Base-by-base conservation (phyloP, 2,888 invertebrate genomes). In the Camptogramma bilineatum region DNA sequence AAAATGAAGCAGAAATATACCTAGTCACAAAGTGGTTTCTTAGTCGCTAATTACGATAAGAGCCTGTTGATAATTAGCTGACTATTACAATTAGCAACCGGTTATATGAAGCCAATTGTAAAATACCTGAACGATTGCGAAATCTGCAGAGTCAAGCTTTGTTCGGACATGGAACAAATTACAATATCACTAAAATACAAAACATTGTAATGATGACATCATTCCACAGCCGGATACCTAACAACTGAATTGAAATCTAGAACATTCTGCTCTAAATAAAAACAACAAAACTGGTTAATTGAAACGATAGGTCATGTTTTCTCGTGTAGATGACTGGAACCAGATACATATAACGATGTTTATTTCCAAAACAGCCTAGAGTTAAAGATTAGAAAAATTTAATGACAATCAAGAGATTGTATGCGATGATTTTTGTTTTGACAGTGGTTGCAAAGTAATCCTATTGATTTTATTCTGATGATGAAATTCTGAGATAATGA, bases 221-320 rank as follows among this genome's bases (percentile, higher is more conserved):
- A 50, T 60, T 64, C 61, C 62, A 62, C 34, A 44, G 16, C 44
- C 44, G 17, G 44, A 7, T 44, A 44, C 44, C 44, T 44, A 44
- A 7, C 17, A 44, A 44, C 16, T 44, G 17, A 68, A 54, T 68
- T 63, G 47, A 64, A 56, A 79, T 70, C 76, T 77, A 71, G 77
- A 76, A 74, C 69, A 59, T 75, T 73, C 64, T 56, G 53, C 39
- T 42, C 62, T 42, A 51, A 18, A 52, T 3, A 9, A 51, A 44
- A 44, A 44, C 44, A 17, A 44, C 16, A 16, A 44, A 44, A 44
- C 44, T 17, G 44, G 17, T 16, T 44, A 39, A 34, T 13, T 13
- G 8, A 39, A 39, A 39, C 13, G 13, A 39, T 39, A 39, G 34
- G 34, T 39, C 34, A 39, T 39, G 34, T 10, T 34, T 7, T 28